Evolutionary conservation across 2,888 invertebrate genomes (phyloP), one percentile per base, ranked within the genome.

Genomic region (Podotricha telesiphe): DNA sequence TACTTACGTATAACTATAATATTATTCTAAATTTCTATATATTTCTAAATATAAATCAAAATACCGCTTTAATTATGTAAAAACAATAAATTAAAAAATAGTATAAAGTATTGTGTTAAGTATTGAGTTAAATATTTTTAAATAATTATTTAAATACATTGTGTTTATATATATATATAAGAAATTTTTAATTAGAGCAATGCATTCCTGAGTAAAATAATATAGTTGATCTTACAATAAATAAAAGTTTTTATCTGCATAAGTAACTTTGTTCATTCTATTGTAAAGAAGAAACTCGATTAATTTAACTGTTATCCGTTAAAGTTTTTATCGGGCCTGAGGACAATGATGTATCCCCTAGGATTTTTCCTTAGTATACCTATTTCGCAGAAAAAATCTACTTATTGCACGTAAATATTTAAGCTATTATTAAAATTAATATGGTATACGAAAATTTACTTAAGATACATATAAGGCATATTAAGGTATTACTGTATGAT

Each of bases 281-380:
- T 76, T 74, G 75, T 75, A 71, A 75, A 65, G 75, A 76, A 77
- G 74, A 78, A 80, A 78, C 77, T 76, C 78, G 73, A 78, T 80
- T 79, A 75, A 79, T 79, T 79, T 78, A 79, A 80, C 76, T 78
- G 76, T 76, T 80, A 79, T 78, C 77, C 75, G 71, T 70, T 65
- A 73, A 80, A 82, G 75, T 77, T 73, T 82, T 81, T 78, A 80
- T 80, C 78, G 73, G 67, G 53, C 55, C 66, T 42, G 64, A 53
- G 64, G 72, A 72, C 72, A 68, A 68, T 67, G 68, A 70, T 67
- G 53, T 69, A 70, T 68, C 47, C 47, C 40, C 58, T 59, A 59
- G 42, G 20, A 59, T 42, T 42, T 42, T 11, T n/a, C n/a, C 22
- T 59, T 19, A 59, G 51, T 20, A 34, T 22, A 63, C 50, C 63